These are phyloP conservation scores for Andrena cerasifolii DNA, from an alignment of 1,140 invertebrate genomes.

Conservation along the genomic window DNA sequence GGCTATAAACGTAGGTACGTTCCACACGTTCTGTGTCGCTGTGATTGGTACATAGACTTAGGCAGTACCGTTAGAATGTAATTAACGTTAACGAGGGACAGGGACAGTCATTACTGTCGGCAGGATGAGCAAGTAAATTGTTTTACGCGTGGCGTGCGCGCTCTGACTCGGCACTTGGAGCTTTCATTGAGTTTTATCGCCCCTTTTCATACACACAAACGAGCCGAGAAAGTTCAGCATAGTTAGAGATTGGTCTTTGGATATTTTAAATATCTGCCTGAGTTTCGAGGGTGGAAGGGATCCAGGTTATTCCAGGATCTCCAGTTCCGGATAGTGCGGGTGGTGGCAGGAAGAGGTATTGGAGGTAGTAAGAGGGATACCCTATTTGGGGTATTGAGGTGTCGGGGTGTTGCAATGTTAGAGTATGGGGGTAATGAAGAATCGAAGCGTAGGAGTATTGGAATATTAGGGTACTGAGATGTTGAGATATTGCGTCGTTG, in stretches of 20 bases:
- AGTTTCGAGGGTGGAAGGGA: too few species aligned
- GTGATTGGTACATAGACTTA: conserved; percentile 67
- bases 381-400: neutral
- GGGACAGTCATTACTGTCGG: conserved; percentile 42
- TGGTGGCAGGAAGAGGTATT: too few species aligned
- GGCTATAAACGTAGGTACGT: conserved; percentile 54
- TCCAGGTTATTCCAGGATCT: too few species aligned
- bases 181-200: too few species aligned
- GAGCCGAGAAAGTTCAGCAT: neutral
- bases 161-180: neutral
- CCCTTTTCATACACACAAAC: neutral
- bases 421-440: neutral
- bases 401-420: neutral
- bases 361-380: neutral
- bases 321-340: too few species aligned
- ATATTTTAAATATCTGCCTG: neutral
- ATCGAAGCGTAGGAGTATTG: neutral
- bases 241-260: neutral
- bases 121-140: neutral
- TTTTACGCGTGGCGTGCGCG: neutral
- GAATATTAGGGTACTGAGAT: too few species aligned
- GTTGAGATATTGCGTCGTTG: too few species aligned
- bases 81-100: conserved; percentile 51
- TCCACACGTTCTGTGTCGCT: conserved; percentile 64
- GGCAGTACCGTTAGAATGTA: conserved; percentile 55